phyloP scores from a whole-genome alignment of 2,888 invertebrate genomes.

The Allophyes oxyacanthae region DNA sequence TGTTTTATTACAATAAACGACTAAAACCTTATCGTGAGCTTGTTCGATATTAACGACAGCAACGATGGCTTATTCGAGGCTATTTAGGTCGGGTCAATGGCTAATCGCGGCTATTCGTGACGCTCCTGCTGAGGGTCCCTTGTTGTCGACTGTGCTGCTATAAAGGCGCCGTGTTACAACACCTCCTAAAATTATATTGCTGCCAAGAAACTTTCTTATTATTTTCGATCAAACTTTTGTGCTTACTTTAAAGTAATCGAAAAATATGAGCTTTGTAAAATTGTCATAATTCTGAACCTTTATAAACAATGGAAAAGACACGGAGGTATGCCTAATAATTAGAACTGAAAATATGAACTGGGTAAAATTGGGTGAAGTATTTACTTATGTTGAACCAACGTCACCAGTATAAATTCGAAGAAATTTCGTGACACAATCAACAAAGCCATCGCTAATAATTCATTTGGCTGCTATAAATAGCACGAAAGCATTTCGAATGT shows the following conservation, averaged over 20 bases:
- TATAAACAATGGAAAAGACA: conserved; percentile 21
- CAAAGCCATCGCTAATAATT: conserved; percentile 35
- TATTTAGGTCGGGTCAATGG: conserved; percentile 82
- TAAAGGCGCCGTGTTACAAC: conserved; percentile 38
- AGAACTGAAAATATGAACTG: conserved; percentile 28
- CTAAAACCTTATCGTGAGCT: conserved; percentile 70
- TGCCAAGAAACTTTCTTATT: conserved; percentile 10
- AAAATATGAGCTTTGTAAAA: conserved; percentile 24
- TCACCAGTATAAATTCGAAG: conserved; percentile 33
- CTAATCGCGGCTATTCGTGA: conserved; percentile 75
- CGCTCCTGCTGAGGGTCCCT: conserved; percentile 65
- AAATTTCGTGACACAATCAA: conserved; percentile 48
- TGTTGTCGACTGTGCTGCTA: conserved; percentile 48
- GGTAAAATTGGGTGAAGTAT: conserved; percentile 23
- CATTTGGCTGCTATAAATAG: conserved; percentile 26
- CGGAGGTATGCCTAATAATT: conserved; percentile 27
- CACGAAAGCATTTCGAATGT: conserved; percentile 25
- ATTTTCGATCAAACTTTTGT: conserved; percentile 9
- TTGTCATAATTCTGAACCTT: conserved; percentile 5
- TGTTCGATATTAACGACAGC: conserved; percentile 74
- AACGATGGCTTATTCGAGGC: conserved; percentile 74
- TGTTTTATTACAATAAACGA: conserved; percentile 63
- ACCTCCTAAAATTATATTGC: conserved; percentile 42
- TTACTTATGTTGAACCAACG: conserved; percentile 21
- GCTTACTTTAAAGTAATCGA: conserved; percentile 10